Evolutionary conservation across 2,113 vertebrate species (phyloP).

Genomic region (Apistogramma diplotaenia): DNA sequence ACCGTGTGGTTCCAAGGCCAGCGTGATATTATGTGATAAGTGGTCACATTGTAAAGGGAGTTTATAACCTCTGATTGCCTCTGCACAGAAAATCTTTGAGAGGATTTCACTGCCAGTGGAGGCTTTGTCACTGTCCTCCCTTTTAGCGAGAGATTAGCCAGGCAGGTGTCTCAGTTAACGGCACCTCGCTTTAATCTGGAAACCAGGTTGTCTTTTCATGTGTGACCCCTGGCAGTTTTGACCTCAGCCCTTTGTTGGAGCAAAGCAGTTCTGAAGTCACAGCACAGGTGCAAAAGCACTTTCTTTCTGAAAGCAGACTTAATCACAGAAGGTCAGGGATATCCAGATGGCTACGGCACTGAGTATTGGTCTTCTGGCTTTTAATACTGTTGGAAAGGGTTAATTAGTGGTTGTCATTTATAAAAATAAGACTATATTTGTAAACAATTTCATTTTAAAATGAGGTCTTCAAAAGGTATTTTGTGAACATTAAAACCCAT

Average conservation of each 20-base stretch:
- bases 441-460: background rate
- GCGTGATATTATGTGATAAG: slow-evolving; percentile 54
- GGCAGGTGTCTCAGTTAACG: slow-evolving; percentile 55
- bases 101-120: background rate
- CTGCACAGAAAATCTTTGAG: background rate
- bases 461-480: background rate
- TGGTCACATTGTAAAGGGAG: slow-evolving; percentile 49
- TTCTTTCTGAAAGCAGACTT: slow-evolving; percentile 38
- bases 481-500: background rate
- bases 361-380: background rate
- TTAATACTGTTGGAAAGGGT: background rate
- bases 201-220: slow-evolving; percentile 52
- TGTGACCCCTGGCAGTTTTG: slow-evolving; percentile 55
- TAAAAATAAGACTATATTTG: background rate
- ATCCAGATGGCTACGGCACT: slow-evolving; percentile 11
- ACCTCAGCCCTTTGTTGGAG: slow-evolving; percentile 35
- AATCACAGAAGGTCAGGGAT: slow-evolving; percentile 29
- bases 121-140: slow-evolving; percentile 11
- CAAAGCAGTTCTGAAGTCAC: slow-evolving; percentile 45
- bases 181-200: slow-evolving; percentile 22
- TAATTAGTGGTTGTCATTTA: slow-evolving; percentile 5
- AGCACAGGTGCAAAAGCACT: slow-evolving; percentile 71
- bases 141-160: background rate
- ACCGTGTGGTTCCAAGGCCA: slow-evolving; percentile 46
- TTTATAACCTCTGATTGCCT: slow-evolving; percentile 36